Conservation (phyloP, 1,140 invertebrate genomes). For the Drosophila saltans region DNA sequence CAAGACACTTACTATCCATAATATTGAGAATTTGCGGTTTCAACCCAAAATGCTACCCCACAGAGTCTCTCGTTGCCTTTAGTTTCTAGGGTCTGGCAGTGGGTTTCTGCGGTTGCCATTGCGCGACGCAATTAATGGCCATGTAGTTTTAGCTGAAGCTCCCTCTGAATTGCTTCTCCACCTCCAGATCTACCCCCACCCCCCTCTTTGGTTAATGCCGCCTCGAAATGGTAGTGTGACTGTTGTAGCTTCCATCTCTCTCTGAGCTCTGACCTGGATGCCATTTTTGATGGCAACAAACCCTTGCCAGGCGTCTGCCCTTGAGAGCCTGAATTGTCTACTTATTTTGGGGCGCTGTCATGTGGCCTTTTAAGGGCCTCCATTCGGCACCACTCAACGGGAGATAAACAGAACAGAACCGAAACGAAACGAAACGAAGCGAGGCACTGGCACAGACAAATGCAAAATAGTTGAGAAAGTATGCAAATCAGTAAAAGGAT, state of each 20-base stretch:
- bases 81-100: conserved; percentile 59
- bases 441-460: conserved; percentile 24
- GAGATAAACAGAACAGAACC: conserved; percentile 47
- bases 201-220: conserved; percentile 10
- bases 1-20: conserved; percentile 25
- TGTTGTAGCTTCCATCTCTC: background rate
- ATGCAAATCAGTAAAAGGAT: conserved; percentile 64
- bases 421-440: background rate
- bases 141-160: conserved; percentile 22
- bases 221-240: conserved; percentile 19
- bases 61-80: conserved; percentile 30
- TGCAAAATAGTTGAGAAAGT: conserved; percentile 75
- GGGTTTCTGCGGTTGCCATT: conserved; percentile 54
- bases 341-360: conserved; percentile 37
- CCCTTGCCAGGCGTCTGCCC: conserved; percentile 45
- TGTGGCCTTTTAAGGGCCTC: conserved; percentile 40
- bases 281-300: conserved; percentile 12
- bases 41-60: background rate
- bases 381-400: conserved; percentile 52
- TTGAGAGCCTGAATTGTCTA: conserved; percentile 51
- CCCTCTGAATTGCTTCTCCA: background rate
- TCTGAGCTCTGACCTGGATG: conserved; percentile 20
- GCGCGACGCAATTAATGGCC: conserved; percentile 60
- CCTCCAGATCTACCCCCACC: too few species aligned
- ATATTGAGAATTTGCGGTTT: conserved; percentile 32